Conservation (phyloP, 2,113 vertebrate species). For the Lagopus muta region DNA sequence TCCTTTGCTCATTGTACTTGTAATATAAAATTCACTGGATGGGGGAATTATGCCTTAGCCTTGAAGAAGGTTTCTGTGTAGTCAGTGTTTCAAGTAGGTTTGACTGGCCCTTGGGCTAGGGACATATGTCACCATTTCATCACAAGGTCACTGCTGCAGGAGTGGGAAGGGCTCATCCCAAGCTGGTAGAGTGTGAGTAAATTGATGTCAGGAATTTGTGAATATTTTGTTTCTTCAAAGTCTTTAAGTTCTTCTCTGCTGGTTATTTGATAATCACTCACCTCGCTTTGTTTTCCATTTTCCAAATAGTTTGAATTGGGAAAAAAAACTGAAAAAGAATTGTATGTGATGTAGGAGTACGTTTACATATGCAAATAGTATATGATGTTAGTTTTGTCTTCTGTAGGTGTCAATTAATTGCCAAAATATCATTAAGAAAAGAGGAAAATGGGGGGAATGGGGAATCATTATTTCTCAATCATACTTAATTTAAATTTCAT, state of each 20-base stretch:
- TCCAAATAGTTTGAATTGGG: not conserved
- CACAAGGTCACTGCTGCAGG: not conserved
- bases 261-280: not conserved
- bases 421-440: not conserved
- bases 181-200: not conserved
- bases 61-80: not conserved
- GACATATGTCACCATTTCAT: not conserved
- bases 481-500: not conserved
- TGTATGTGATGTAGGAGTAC: not conserved
- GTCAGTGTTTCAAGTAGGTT: not conserved
- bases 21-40: not conserved
- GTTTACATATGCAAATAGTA: not conserved
- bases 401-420: not conserved
- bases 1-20: not conserved
- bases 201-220: not conserved
- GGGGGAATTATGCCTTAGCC: not conserved
- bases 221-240: not conserved
- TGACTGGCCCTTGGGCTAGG: not conserved
- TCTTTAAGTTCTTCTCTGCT: not conserved
- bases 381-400: not conserved
- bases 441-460: not conserved
- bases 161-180: not conserved
- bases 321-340: not conserved
- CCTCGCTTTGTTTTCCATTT: not conserved
- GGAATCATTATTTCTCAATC: not conserved